Percentiles rank a stretch among this genome's conserved stretches.
phyloP scores from a whole-genome alignment of 2,797 vertebrate species.

The Rhinogobio ventralis region DNA sequence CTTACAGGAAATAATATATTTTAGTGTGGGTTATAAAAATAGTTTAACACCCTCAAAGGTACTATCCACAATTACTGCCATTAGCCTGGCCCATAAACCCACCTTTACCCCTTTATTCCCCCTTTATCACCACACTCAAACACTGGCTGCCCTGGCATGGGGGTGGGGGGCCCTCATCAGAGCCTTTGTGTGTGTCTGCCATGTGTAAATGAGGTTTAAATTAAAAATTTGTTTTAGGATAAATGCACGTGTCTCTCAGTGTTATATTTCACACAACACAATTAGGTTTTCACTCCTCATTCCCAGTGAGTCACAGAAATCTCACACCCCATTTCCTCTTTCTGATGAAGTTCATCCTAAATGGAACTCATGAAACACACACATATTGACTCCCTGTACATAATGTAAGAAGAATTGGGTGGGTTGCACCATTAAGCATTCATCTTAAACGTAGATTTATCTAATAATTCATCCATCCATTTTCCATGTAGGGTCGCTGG shows the following conservation, averaged over 20 bases:
- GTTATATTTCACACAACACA: neutral
- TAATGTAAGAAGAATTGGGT: neutral
- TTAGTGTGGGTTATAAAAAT: slow-evolving; percentile 78
- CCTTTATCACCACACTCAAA: slow-evolving; percentile 35
- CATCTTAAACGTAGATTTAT: neutral
- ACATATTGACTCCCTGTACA: neutral
- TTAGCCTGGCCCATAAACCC: slow-evolving; percentile 74
- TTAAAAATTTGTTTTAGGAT: neutral
- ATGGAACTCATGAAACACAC: neutral
- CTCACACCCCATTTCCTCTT: neutral
- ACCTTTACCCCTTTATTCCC: slow-evolving; percentile 59
- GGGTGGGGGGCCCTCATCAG: slow-evolving; percentile 1
- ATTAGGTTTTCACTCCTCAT: neutral
- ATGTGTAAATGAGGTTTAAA: neutral
- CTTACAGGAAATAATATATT: slow-evolving; percentile 48
- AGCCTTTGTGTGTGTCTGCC: neutral
- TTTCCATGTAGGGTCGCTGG: neutral
- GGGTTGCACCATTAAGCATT: neutral
- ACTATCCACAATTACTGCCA: slow-evolving; percentile 73
- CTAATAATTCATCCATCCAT: neutral
- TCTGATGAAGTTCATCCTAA: neutral
- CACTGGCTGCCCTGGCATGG: slow-evolving; percentile 10
- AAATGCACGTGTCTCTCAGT: neutral
- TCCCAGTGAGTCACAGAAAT: neutral
- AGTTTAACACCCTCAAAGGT: slow-evolving; percentile 77